Conservation (phyloP, 2,797 vertebrate species). For the Chelonia mydas region DNA sequence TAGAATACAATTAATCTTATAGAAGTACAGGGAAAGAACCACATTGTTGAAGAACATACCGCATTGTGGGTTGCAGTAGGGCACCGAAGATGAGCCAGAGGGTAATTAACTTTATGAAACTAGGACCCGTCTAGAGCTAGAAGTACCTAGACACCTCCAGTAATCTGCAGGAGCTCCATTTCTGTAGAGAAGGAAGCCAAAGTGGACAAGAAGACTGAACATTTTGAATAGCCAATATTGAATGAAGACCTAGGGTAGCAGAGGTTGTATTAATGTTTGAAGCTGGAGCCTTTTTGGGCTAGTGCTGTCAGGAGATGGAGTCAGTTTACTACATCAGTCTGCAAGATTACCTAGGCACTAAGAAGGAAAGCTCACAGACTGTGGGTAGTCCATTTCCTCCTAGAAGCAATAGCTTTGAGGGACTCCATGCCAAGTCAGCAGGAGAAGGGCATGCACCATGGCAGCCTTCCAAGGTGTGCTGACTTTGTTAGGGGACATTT, state of each 20-base stretch:
- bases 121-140: neutral
- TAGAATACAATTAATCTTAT: neutral
- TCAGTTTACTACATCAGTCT: neutral
- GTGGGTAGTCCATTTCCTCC: neutral
- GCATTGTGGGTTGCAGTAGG: constrained; percentile 3
- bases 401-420: neutral
- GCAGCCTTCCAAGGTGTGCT: neutral
- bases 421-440: neutral
- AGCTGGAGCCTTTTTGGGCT: neutral
- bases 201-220: neutral
- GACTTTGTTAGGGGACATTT: neutral
- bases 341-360: neutral
- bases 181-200: accelerated
- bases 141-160: neutral
- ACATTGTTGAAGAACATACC: constrained; percentile 12
- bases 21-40: neutral
- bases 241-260: neutral
- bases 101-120: constrained; percentile 1
- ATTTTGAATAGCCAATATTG: neutral
- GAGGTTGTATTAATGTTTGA: neutral
- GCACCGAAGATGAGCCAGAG: neutral
- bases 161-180: neutral
- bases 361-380: neutral
- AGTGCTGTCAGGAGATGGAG: accelerated
- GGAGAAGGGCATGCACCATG: neutral